Conservation (phyloP, 2,888 invertebrate species). For the Ichneumoninae sp. region DNA sequence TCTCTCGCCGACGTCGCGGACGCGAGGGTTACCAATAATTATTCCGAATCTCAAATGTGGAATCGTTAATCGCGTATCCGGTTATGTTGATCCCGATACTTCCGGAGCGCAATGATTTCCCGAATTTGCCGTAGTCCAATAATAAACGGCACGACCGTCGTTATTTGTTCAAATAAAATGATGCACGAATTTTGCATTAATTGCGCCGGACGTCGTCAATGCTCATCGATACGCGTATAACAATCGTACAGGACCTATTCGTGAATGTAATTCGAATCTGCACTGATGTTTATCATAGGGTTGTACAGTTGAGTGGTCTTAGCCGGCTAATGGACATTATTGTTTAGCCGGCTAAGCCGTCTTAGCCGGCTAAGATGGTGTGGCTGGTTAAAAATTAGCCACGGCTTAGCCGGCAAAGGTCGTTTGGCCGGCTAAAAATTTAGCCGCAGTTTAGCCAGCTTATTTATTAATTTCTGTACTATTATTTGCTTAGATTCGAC, state of each 20-base stretch:
- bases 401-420: too few relatives aligned
- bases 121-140: neutral
- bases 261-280: constrained; percentile 13
- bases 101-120: constrained; percentile 9
- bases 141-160: neutral
- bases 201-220: neutral
- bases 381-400: too few relatives aligned
- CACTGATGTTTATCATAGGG: constrained; percentile 2
- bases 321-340: too few relatives aligned
- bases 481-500: too few relatives aligned
- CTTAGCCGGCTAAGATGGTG: too few relatives aligned
- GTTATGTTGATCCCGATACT: constrained; percentile 40
- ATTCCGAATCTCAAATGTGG: constrained; percentile 30
- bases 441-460: too few relatives aligned
- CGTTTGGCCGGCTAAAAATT: too few relatives aligned
- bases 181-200: constrained; percentile 2
- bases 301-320: too few relatives aligned
- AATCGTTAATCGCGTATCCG: constrained; percentile 11
- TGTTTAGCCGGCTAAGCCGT: too few relatives aligned
- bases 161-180: constrained; percentile 26
- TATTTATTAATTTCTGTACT: too few relatives aligned
- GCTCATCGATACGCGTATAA: neutral
- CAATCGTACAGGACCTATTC: neutral
- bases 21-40: constrained; percentile 36
- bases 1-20: neutral